phyloP scores from a whole-genome alignment of 2,113 vertebrate species.

The Seriola dumerili region DNA sequence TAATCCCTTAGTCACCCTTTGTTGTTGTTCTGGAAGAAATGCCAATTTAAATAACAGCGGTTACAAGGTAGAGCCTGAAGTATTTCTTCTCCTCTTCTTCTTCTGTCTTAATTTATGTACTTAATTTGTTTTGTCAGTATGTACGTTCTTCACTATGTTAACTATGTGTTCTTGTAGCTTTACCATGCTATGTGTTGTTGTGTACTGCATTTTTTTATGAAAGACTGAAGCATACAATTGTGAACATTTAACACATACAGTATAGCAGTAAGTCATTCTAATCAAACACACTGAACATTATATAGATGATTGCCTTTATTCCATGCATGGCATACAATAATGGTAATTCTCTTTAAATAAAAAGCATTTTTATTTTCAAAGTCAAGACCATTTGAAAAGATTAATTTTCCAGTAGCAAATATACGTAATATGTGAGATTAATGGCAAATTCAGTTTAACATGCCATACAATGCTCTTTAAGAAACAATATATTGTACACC shows the following conservation, averaged over 20 bases:
- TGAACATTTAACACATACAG: background rate
- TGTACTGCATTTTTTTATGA: too few species aligned
- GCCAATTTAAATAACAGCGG: too few species aligned
- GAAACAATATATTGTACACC: background rate
- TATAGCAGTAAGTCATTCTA: background rate
- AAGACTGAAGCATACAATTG: too few species aligned
- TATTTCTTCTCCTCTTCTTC: too few species aligned
- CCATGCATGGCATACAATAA: constrained; percentile 58
- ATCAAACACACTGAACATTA: background rate
- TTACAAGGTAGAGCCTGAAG: too few species aligned
- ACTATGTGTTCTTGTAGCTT: too few species aligned
- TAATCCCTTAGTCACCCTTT: too few species aligned
- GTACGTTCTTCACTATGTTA: too few species aligned
- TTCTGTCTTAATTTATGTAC: too few species aligned
- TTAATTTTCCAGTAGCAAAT: constrained; percentile 46
- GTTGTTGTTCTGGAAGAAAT: too few species aligned
- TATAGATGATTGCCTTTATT: constrained; percentile 63
- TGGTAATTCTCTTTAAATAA: constrained; percentile 66
- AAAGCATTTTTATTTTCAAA: constrained; percentile 51
- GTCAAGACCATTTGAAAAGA: constrained; percentile 3
- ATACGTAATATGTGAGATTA: constrained; percentile 19
- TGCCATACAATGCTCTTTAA: background rate
- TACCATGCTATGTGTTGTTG: too few species aligned
- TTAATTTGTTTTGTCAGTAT: too few species aligned
- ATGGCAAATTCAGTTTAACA: constrained; percentile 3